Evolutionary conservation across 1,140 invertebrate species (phyloP), one percentile per base, ranked within the genome.

Genomic region (Pseudomyrmex pallidus): DNA sequence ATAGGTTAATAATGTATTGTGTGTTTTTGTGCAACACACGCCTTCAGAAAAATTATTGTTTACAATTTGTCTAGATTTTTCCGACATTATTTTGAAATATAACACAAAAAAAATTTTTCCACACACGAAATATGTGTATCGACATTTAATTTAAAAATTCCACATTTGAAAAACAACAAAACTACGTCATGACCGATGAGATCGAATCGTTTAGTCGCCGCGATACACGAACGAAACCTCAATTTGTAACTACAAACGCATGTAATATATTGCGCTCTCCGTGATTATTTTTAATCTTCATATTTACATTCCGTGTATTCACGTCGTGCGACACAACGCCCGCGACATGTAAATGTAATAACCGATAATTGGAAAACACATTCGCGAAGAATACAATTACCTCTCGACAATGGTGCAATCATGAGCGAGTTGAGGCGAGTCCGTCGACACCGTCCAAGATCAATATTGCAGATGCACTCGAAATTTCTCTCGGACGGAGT

Each of bases 311-410:
- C 15, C 20, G 12, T 7, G 0, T 50, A 20, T 70, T 20, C 64
- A 9, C 52, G 20, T 20, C 10, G 22, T 5, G 5, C 50, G 50
- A 25, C 12, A 78, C 22, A 57, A 46, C 35, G 35, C 5, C 35
- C 35, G 25, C 44, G 56, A 48, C n/a, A 48, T 20, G 20, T 17
- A 46, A 44, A 68, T 17, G 15, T n/a, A 70, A 59, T 56, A 70
- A 61, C 56, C 66, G 44, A 70, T 80, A 80, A 70, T 72, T 70
- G 64, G 7, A 2, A 35, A 50, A 64, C 15, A 46, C 54, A 17
- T 48, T 70, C 46, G 22, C 66, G 35, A 80, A 57, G 20, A 70
- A 57, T 22, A 46, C 74, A 66, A 78, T 78, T 78, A 78, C 35
- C 35, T 78, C 74, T 77, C 25, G 9, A 77, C 48, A 77, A 48